These are phyloP conservation scores for Lophochroa leadbeateri DNA, from an alignment of 2,113 vertebrate genomes.

Conservation along the genomic window DNA sequence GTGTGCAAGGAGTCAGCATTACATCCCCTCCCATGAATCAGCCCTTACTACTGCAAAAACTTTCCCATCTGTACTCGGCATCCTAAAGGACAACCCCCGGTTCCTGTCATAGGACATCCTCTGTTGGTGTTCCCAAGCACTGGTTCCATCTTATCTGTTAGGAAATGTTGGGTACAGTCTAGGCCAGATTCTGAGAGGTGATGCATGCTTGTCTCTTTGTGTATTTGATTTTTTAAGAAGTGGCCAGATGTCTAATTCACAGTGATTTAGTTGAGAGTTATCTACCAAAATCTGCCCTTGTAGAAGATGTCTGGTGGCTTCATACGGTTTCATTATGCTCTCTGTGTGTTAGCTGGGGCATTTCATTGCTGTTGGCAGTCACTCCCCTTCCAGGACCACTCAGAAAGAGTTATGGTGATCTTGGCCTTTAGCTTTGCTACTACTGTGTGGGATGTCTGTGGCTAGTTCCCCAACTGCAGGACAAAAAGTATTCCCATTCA, in stretches of 20 bases:
- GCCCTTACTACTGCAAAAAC: neutral
- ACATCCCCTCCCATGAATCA: neutral
- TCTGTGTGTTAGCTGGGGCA: neutral
- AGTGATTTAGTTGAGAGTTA: neutral
- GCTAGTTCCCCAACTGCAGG: neutral
- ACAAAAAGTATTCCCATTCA: neutral
- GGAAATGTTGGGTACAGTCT: neutral
- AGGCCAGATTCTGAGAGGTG: neutral
- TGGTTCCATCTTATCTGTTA: rapidly evolving
- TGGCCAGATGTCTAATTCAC: neutral
- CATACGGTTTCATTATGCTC: rapidly evolving
- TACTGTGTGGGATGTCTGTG: neutral
- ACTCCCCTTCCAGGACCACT: neutral
- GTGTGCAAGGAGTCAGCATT: rapidly evolving
- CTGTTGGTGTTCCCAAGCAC: rapidly evolving
- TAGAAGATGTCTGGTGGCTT: neutral
- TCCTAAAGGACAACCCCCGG: neutral
- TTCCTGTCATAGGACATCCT: neutral
- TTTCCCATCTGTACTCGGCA: neutral
- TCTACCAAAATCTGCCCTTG: neutral
- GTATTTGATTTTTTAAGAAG: rapidly evolving
- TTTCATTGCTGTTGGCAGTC: neutral
- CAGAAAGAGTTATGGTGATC: neutral
- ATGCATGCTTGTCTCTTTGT: neutral
- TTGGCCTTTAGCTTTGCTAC: neutral